Base-by-base conservation (phyloP, 2,888 invertebrate species). In the Trachelus tabidus region DNA sequence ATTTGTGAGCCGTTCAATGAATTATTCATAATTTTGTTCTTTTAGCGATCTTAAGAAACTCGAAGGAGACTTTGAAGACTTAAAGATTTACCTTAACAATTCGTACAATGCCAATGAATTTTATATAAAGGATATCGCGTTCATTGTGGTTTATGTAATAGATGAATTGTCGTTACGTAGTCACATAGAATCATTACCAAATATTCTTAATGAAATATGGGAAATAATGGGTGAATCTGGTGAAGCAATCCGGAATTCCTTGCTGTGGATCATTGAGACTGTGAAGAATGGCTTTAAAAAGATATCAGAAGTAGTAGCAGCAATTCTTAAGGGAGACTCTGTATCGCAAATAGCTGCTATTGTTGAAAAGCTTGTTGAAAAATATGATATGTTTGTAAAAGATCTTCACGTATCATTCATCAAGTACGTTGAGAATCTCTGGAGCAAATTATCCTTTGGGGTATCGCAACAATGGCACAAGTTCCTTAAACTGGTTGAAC, bases 221-320 rank as follows among this genome's bases (percentile, higher is more conserved):
- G 96, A 96, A 9, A 94, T 96, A 85, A 96, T 97, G 96, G 97
- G 97, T 0, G 96, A 96, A 77, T 96, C 97, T 0, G 96, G 96
- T 12, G 94, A 95, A 83, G 96, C 96, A 0, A 94, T 97, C 33
- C 94, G 96, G 74, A 94, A 96, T 82, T 96, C 96, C 83, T 92
- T 97, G 12, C 92, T 95, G 0, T 96, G 95, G 94, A 93, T 96
- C 0, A 94, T 96, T 0, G 95, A 96, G 80, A 94, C 95, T 75
- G 93, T 96, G 0, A 96, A 96, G 88, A 93, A 92, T 71, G 95
- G 95, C 0, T 96, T 96, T 86, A 93, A 94, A 34, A 95, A 95
- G 86, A 93, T 95, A 30, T 92, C 95, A 12, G 95, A 96, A 34
- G 94, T 96, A 4, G 92, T 95, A 0, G 94, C 94, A 79, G 94